phyloP scores from a whole-genome alignment of 2,797 vertebrate species.

The Emys orbicularis region DNA sequence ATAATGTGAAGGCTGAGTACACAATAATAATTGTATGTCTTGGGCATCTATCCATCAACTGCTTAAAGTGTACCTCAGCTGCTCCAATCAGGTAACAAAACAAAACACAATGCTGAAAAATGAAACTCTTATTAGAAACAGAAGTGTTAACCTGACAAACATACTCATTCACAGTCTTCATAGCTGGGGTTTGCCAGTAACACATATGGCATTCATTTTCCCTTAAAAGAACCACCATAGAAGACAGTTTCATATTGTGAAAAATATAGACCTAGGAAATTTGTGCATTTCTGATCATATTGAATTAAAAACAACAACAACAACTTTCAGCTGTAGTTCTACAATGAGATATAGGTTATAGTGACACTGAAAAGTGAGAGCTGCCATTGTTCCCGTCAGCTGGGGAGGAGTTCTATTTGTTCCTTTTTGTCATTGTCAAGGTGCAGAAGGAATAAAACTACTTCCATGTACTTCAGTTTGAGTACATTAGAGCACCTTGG shows the following conservation, averaged over 20 bases:
- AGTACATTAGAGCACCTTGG: slow-evolving; percentile 13
- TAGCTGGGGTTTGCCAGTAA: not conserved
- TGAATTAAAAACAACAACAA: slow-evolving; percentile 33
- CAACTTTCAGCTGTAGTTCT: slow-evolving; percentile 36
- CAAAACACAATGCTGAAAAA: not conserved
- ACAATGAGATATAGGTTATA: slow-evolving; percentile 26
- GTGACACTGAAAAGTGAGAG: slow-evolving; percentile 54
- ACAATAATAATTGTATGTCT: slow-evolving; percentile 48
- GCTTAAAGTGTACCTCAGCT: not conserved
- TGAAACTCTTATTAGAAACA: slow-evolving; percentile 58
- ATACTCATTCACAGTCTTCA: slow-evolving; percentile 37
- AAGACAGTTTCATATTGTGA: slow-evolving; percentile 47
- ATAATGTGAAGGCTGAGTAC: slow-evolving; percentile 45
- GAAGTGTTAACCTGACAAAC: slow-evolving; percentile 55
- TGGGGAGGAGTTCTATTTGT: not conserved
- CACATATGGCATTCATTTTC: slow-evolving; percentile 59
- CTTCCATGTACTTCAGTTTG: slow-evolving; percentile 50
- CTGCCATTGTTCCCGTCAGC: slow-evolving; percentile 18
- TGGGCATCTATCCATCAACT: slow-evolving; percentile 38
- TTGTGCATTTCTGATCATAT: slow-evolving; percentile 50
- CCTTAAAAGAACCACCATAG: slow-evolving; percentile 50
- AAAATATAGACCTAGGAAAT: slow-evolving; percentile 35
- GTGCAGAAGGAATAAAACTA: slow-evolving; percentile 55
- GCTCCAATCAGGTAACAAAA: slow-evolving; percentile 34
- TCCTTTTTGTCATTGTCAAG: slow-evolving; percentile 47